Conservation (phyloP, 2,888 invertebrate species). For the Holacanthella duospinosa region DNA sequence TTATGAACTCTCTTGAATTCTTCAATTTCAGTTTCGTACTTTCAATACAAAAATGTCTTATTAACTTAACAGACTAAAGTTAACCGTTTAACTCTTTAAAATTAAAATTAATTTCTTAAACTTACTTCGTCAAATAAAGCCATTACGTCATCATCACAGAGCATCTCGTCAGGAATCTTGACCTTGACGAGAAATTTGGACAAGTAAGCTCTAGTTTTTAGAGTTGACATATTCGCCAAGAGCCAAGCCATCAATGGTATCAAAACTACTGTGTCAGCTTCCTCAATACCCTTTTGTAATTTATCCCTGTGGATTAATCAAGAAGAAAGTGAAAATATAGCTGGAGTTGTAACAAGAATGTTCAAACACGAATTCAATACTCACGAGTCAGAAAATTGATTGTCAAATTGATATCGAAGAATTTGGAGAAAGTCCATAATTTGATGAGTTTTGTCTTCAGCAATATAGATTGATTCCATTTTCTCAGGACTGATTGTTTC, state of each 20-base stretch:
- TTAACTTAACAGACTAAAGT: too few relatives aligned
- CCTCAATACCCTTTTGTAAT: not conserved
- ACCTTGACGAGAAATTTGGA: not conserved
- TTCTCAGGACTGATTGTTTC: not conserved
- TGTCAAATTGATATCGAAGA: not conserved
- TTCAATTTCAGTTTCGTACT: not conserved
- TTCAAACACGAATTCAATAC: too few relatives aligned
- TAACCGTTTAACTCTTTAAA: too few relatives aligned
- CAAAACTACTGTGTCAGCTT: not conserved
- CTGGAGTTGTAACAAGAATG: not conserved
- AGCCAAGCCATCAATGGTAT: slow-evolving; percentile 1
- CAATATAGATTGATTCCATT: not conserved
- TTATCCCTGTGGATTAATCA: not conserved
- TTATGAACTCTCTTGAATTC: not conserved
- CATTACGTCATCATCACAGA: not conserved
- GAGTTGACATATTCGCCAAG: not conserved
- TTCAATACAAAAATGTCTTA: not conserved
- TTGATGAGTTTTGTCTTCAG: not conserved
- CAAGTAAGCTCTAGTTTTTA: not conserved
- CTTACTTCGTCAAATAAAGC: not conserved
- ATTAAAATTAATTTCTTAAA: too few relatives aligned
- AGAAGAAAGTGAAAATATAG: not conserved
- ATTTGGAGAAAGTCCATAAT: not conserved
- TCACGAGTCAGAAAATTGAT: not conserved
- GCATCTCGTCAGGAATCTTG: not conserved